Conservation (phyloP, 2,888 invertebrate species). For the Drosophila borborema region DNA sequence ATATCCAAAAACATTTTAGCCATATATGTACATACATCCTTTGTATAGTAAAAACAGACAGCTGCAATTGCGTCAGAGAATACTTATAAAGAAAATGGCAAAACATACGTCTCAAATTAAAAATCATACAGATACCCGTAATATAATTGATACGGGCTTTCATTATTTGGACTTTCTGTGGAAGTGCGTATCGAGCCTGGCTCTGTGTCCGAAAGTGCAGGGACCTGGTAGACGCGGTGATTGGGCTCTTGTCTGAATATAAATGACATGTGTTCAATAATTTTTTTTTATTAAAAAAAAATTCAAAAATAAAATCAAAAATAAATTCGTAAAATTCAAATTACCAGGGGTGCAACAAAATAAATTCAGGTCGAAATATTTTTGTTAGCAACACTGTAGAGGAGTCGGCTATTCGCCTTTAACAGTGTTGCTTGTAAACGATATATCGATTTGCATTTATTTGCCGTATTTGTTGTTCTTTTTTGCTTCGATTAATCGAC, state of each 20-base stretch:
- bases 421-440: constrained; percentile 3
- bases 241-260: not conserved
- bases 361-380: not conserved
- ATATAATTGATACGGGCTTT: not conserved
- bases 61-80: constrained; percentile 12
- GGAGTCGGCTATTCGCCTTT: not conserved
- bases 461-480: constrained; percentile 10
- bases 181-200: constrained; percentile 14
- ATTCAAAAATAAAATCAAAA: not conserved
- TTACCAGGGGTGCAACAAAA: not conserved
- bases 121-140: not conserved
- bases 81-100: not conserved
- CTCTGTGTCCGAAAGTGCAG: not conserved
- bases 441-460: constrained; percentile 14
- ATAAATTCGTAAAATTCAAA: not conserved
- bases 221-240: not conserved
- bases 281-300: not conserved
- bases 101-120: not conserved
- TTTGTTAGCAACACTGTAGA: not conserved
- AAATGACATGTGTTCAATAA: not conserved
- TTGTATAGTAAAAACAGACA: constrained; percentile 3
- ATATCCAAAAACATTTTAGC: no score
- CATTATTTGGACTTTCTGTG: constrained; percentile 25
- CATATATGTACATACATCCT: not conserved
- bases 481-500: constrained; percentile 27